A percentile compares a stretch with the other conserved stretches of the same genome.
Conservation (phyloP, 23 tunicate genomes). For the Diplosoma virens region DNA sequence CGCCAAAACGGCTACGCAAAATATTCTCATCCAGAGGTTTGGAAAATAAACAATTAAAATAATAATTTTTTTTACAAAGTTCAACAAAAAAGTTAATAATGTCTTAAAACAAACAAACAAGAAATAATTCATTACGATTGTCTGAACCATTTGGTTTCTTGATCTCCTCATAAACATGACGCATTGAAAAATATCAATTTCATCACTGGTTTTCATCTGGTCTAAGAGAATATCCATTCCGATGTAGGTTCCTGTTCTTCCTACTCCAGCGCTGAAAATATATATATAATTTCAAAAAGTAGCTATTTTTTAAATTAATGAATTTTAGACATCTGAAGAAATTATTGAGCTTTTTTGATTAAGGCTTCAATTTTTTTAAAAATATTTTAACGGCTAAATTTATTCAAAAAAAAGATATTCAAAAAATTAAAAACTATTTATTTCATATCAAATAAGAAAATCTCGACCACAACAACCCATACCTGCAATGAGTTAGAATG, state of each 20-base stretch:
- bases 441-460: no score
- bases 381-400: no score
- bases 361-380: not conserved
- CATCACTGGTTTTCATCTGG: not conserved
- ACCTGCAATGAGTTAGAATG: constrained; percentile 22
- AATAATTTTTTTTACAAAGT: no score
- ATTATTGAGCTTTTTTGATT: no score
- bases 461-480: no score
- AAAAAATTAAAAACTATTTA: no score
- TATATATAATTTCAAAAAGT: not conserved
- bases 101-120: no score
- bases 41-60: no score
- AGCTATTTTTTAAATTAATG: not conserved
- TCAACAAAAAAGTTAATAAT: no score
- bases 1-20: no score
- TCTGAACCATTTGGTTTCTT: constrained; percentile 2
- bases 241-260: constrained; percentile 8
- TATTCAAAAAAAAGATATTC: no score
- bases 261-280: constrained; percentile 16
- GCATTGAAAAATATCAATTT: not conserved
- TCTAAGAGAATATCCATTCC: constrained; percentile 7
- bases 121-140: not conserved
- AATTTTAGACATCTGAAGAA: not conserved
- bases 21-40: no score
- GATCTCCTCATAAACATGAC: not conserved